Evolutionary conservation across 2,888 invertebrate genomes (phyloP), one percentile per base, ranked within the genome.

Genomic region (Tupiocoris notatus): DNA sequence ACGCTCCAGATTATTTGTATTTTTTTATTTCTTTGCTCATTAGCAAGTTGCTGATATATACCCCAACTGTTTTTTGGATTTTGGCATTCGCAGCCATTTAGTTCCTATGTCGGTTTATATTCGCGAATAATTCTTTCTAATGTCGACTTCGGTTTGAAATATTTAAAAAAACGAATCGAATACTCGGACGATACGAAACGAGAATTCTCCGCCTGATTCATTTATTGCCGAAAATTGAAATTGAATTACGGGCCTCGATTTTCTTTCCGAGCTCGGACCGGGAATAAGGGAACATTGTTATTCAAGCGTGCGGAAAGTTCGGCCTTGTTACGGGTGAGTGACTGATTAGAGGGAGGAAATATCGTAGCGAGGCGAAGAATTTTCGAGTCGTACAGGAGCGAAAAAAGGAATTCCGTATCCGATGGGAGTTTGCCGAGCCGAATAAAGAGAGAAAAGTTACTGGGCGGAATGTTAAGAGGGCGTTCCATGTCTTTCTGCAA

Each of bases 331-430:
- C 64, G 64, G 25, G 25, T 64, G 64, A 64, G 24, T 24, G 64
- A 23, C 64, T 64, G 64, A 64, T 64, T 64, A 64, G 24, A 24
- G 64, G 64, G 25, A 64, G 64, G 39, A 39, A 39, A 39, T 39
- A 39, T 39, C 39, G 39, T 39, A 39, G 39, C 39, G 39, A 39
- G 39, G 39, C 39, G 39, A 39, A 39, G 39, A 39, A 39, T 39
- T 39, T 39, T 39, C 39, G 12, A 12, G 3, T 39, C 39, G 3
- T 7, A 3, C 39, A 39, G 39, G 39, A 39, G 39, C 39, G 39
- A 39, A 39, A 39, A 39, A 39, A 39, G 39, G 39, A 39, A 39
- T 39, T 39, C 39, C 39, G 39, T 3, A 39, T 39, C 39, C 39
- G 39, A 39, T 39, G 39, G 39, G 39, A 39, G 39, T 39, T 12